Conservation (phyloP, 35 echinoderm and acorn worm species). For the Nesometra sesokonis region DNA sequence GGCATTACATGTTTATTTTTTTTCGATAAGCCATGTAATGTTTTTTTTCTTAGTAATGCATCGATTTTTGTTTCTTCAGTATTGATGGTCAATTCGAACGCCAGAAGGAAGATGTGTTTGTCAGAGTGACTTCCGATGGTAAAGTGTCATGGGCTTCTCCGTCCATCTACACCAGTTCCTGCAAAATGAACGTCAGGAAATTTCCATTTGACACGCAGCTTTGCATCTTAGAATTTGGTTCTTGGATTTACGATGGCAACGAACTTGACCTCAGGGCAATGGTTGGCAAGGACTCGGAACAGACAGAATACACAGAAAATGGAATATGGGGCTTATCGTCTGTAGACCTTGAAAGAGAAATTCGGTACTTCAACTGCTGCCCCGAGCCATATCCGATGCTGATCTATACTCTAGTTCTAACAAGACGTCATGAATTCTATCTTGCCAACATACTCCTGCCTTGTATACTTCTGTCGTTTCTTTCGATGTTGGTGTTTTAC, state of each 20-base stretch:
- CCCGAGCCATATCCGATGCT: not conserved
- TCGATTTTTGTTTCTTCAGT: not conserved
- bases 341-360: not conserved
- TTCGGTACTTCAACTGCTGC: slow-evolving; percentile 27
- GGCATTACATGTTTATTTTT: no score
- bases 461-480: slow-evolving; percentile 15
- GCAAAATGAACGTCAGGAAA: slow-evolving; percentile 41
- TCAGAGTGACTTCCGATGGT: not conserved
- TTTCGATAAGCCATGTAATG: no score
- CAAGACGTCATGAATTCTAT: slow-evolving; percentile 21
- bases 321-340: slow-evolving; percentile 33
- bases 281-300: slow-evolving; percentile 7
- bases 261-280: slow-evolving; percentile 2
- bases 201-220: slow-evolving; percentile 57
- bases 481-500: slow-evolving; percentile 34
- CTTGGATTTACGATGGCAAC: slow-evolving; percentile 32
- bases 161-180: slow-evolving; percentile 33
- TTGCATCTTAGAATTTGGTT: slow-evolving; percentile 31
- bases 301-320: slow-evolving; percentile 34
- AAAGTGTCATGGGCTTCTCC: slow-evolving; percentile 34
- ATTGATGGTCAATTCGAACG: not conserved
- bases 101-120: not conserved
- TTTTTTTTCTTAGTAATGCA: no score
- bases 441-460: slow-evolving; percentile 35
- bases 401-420: not conserved